phyloP scores from a whole-genome alignment of 1,140 invertebrate species.

The Trichogramma pretiosum region DNA sequence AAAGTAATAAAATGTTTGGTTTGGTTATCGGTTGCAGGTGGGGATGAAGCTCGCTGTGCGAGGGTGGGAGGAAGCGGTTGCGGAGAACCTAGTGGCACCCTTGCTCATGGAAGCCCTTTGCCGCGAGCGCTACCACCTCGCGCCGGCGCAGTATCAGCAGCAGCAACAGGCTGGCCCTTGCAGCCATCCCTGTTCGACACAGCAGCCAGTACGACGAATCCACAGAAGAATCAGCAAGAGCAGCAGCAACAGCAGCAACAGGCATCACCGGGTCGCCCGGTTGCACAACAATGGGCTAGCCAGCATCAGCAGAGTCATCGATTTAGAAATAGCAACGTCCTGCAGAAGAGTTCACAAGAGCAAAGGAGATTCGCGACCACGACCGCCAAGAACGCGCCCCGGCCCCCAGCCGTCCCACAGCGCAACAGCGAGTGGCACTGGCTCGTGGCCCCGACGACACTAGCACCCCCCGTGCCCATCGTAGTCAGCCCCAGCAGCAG shows the following conservation, averaged over 20 bases:
- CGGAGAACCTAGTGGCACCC: constrained; percentile 39
- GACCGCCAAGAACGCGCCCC: constrained; percentile 12
- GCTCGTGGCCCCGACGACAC: constrained; percentile 7
- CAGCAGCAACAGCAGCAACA: constrained; percentile 14
- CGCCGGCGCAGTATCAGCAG: constrained; percentile 24
- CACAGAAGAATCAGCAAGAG: constrained; percentile 4
- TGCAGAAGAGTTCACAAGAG: constrained; percentile 10
- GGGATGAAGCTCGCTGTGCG: constrained; percentile 45
- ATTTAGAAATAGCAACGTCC: constrained; percentile 27
- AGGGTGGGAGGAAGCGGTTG: constrained; percentile 45
- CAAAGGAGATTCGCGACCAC: constrained; percentile 14
- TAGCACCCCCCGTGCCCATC: constrained; percentile 18
- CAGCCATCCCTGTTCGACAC: constrained; percentile 5
- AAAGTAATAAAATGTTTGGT: too few relatives aligned
- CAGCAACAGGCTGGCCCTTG: background rate
- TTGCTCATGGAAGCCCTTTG: constrained; percentile 55
- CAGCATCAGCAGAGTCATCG: constrained; percentile 24
- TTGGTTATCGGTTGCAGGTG: constrained; percentile 36
- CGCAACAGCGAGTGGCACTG: constrained; percentile 4
- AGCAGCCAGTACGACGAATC: constrained; percentile 10
- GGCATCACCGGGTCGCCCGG: constrained; percentile 3
- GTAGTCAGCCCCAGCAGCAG: constrained; percentile 11
- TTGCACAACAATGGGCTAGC: constrained; percentile 12
- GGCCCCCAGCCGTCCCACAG: background rate
- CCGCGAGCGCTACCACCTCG: constrained; percentile 47